Conservation (phyloP, 1,140 invertebrate genomes). For the Periplaneta americana region DNA sequence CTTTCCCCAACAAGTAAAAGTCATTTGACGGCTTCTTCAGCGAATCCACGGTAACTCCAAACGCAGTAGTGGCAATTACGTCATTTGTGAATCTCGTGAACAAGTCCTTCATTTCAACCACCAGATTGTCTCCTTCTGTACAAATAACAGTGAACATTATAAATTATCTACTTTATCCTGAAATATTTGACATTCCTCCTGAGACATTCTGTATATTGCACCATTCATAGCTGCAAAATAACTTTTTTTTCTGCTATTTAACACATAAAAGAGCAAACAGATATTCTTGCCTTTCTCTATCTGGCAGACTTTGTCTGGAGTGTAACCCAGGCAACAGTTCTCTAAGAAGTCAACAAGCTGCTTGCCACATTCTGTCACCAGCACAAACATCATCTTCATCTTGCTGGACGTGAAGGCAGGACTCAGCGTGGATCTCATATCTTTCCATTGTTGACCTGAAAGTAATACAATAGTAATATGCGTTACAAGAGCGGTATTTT, state of each 20-base stretch:
- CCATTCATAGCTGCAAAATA: too few species aligned
- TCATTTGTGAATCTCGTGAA: slow-evolving; percentile 42
- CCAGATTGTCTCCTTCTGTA: not conserved
- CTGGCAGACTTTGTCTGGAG: too few species aligned
- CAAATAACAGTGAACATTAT: not conserved
- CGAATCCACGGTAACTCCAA: slow-evolving; percentile 43
- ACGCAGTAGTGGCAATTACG: slow-evolving; percentile 44
- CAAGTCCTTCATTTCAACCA: slow-evolving; percentile 36
- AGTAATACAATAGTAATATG: too few species aligned
- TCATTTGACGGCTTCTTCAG: slow-evolving; percentile 39
- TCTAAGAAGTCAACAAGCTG: slow-evolving; percentile 22
- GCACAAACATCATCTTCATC: slow-evolving; percentile 26
- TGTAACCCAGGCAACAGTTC: not conserved
- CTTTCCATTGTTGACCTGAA: slow-evolving; percentile 28
- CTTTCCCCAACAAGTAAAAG: slow-evolving; percentile 40
- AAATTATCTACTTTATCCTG: too few species aligned
- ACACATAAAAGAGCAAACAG: too few species aligned
- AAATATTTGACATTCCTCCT: too few species aligned
- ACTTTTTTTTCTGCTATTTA: too few species aligned
- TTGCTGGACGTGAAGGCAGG: too few species aligned
- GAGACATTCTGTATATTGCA: too few species aligned
- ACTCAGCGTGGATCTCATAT: slow-evolving; percentile 27
- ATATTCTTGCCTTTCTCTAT: too few species aligned
- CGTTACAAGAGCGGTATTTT: too few species aligned
- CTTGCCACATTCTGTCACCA: slow-evolving; percentile 27